Base-by-base conservation (phyloP, 2,888 invertebrate species). In the Brachycybe producta region DNA sequence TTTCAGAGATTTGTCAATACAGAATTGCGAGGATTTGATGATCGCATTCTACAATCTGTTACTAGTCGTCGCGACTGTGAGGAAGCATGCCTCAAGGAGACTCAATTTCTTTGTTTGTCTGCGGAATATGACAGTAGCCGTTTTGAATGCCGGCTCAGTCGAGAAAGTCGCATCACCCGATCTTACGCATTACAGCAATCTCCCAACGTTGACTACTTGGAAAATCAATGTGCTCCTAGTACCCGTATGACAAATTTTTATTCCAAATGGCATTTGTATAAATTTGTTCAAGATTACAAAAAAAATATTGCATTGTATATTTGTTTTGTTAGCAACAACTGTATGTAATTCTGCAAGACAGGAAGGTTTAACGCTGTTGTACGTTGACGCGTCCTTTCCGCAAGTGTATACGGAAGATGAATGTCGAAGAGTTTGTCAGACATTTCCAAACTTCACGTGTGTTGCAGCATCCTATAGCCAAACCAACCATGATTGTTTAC, bases 211-310 rank as follows among this genome's bases (percentile, higher is more conserved):
- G 72, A 73, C 59, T 73, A 73, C 60, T 67, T 72, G 61, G 73
- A 73, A 59, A 73, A 73, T 60, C 71, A 72, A 60, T 73, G 73
- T 57, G 67, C 71, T 19, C 65, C 66, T 55, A n/a, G 38, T n/a
- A 44, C 24, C 8, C 67, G 72, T 71, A 58, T 61, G 61, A 49
- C 8, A 42, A 21, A 24, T 27, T 19, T 19, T 8, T 42, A 38
- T n/a, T n/a, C n/a, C n/a, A n/a, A n/a, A n/a, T n/a, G n/a, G n/a
- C 32, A 11, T n/a, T 32, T 32, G 32, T 35, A 24, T 24, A 23
- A 46, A 15, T 11, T 27, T 21, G 11, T 13, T 42, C 43, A 32
- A 11, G 32, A 11, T 32, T 32, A 32, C 13, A 32, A n/a, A n/a
- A n/a, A n/a, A n/a, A n/a, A n/a, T n/a, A n/a, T n/a, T n/a, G n/a